phyloP scores from a whole-genome alignment of 2,797 vertebrate species.

The Rhinogobio ventralis region DNA sequence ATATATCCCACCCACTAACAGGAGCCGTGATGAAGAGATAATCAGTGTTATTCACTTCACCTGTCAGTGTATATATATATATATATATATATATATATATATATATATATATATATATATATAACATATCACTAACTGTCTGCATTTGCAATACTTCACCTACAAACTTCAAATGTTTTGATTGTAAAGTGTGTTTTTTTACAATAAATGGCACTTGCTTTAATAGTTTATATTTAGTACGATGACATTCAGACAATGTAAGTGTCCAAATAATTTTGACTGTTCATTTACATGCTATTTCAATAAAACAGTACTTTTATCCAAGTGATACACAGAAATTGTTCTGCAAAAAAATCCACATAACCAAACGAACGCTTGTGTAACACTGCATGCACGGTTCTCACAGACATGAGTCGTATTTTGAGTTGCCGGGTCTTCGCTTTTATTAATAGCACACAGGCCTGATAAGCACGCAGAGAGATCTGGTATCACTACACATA shows the following conservation, averaged over 20 bases:
- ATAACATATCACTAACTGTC: too few relatives aligned
- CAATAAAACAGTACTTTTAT: not conserved
- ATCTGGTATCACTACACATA: slow-evolving; percentile 1
- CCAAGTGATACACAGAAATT: not conserved
- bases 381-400: not conserved
- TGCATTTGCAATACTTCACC: too few relatives aligned
- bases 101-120: too few relatives aligned
- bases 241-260: not conserved
- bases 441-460: slow-evolving; percentile 38
- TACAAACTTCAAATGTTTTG: too few relatives aligned
- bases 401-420: too few relatives aligned
- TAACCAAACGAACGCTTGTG: not conserved
- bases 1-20: too few relatives aligned
- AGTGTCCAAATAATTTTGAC: not conserved
- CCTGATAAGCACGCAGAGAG: not conserved
- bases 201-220: too few relatives aligned
- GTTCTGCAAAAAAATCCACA: not conserved
- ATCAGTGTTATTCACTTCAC: too few relatives aligned
- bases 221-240: not conserved
- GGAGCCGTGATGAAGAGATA: too few relatives aligned
- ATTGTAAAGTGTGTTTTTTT: too few relatives aligned
- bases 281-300: not conserved
- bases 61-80: too few relatives aligned
- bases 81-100: too few relatives aligned
- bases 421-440: not conserved